phyloP scores from a whole-genome alignment of 2,113 vertebrate species.

The Ceuthmochares aereus region DNA sequence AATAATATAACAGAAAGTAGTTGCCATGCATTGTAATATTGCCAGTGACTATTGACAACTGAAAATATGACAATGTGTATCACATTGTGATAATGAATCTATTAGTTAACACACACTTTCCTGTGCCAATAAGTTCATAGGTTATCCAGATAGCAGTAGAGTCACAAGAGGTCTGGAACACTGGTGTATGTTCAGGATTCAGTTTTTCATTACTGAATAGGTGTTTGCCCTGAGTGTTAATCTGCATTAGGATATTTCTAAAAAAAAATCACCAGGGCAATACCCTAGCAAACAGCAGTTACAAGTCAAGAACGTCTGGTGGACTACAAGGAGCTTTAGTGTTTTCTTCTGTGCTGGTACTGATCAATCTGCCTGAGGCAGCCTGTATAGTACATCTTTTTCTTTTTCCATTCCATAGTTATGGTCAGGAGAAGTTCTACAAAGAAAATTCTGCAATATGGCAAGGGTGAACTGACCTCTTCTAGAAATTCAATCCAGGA shows the following conservation, averaged over 20 bases:
- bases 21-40: not conserved
- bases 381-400: fast-evolving
- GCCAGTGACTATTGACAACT: not conserved
- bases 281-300: not conserved
- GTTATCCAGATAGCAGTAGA: not conserved
- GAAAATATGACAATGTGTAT: not conserved
- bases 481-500: not conserved
- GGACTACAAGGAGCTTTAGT: not conserved
- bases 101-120: not conserved
- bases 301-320: not conserved
- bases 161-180: not conserved
- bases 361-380: not conserved
- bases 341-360: not conserved
- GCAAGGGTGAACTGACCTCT: not conserved
- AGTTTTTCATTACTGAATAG: not conserved
- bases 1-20: not conserved
- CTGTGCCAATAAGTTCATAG: not conserved
- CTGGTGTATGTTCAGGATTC: not conserved
- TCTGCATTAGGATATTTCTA: not conserved
- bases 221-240: not conserved
- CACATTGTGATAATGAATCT: not conserved
- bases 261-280: not conserved
- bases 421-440: not conserved
- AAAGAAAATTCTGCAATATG: not conserved
- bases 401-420: not conserved